phyloP scores from a whole-genome alignment of 35 echinoderm and acorn worm genomes.

The Strongylocentrotus purpuratus region DNA sequence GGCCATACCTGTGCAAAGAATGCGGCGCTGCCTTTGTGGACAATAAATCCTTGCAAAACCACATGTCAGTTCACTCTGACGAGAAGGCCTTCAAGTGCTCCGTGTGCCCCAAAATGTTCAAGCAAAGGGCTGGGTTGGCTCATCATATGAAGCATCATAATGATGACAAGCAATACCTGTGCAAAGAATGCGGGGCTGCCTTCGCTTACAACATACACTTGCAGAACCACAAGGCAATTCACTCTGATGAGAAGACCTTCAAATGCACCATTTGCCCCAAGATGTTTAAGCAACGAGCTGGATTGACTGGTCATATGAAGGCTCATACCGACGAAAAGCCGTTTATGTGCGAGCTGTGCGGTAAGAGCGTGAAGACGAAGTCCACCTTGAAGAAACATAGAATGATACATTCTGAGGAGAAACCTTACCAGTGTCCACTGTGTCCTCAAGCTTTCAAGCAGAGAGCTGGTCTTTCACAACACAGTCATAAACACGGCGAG shows the following conservation, averaged over 20 bases:
- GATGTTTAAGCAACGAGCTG: conserved; percentile 6
- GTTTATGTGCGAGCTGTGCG: background rate
- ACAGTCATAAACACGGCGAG: background rate
- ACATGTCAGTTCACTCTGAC: background rate
- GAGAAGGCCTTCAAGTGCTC: background rate
- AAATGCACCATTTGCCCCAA: conserved; percentile 48
- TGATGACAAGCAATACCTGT: background rate
- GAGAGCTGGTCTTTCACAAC: background rate
- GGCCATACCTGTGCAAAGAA: conserved; percentile 43
- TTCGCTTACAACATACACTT: background rate
- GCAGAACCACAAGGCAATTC: conserved; percentile 34
- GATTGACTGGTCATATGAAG: conserved; percentile 21
- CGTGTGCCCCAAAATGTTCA: background rate
- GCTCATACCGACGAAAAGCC: background rate
- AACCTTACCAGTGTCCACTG: background rate
- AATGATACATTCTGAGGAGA: background rate
- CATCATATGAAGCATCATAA: no score
- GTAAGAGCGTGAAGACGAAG: background rate
- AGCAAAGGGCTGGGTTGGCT: background rate
- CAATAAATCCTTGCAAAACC: background rate
- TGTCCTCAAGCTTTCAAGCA: background rate
- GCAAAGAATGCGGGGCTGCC: conserved; percentile 28
- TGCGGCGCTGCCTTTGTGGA: conserved; percentile 23
- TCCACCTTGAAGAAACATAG: conserved; percentile 8
- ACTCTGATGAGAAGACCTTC: conserved; percentile 53